Evolutionary conservation across 2,797 vertebrate genomes (phyloP).

Genomic region (Atherinosoma microstoma): DNA sequence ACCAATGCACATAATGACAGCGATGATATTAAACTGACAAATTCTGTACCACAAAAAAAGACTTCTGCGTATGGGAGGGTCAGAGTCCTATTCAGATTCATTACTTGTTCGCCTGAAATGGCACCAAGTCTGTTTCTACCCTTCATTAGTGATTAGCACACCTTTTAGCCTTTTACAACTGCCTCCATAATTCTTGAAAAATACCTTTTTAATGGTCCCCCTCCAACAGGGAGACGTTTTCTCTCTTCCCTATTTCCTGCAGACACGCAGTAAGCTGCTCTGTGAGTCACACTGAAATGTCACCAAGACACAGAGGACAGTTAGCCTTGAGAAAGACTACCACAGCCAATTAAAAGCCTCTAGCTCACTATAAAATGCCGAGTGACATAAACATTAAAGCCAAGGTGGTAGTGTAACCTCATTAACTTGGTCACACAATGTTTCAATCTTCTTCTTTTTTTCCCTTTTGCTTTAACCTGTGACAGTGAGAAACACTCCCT

Average conservation of each 20-base stretch:
- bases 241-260: conserved; percentile 51
- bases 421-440: conserved; percentile 73
- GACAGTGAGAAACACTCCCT: conserved; percentile 41
- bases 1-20: conserved; percentile 75
- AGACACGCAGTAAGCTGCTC: conserved; percentile 69
- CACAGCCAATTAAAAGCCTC: conserved; percentile 77
- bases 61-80: conserved; percentile 74
- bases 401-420: conserved; percentile 72
- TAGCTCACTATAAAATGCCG: conserved; percentile 63
- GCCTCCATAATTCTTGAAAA: conserved; percentile 78
- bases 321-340: conserved; percentile 53
- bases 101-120: conserved; percentile 80
- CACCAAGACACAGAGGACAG: conserved; percentile 63
- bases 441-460: conserved; percentile 54
- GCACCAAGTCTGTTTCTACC: conserved; percentile 74
- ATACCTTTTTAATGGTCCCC: conserved; percentile 79
- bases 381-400: conserved; percentile 70
- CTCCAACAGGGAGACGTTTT: conserved; percentile 62
- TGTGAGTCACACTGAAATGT: conserved; percentile 80
- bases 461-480: conserved; percentile 51
- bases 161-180: conserved; percentile 78
- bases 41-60: conserved; percentile 67
- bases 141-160: conserved; percentile 82
- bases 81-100: conserved; percentile 77
- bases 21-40: conserved; percentile 79